Conservation (phyloP, 2,888 invertebrate genomes). For the Rosalia funebris region DNA sequence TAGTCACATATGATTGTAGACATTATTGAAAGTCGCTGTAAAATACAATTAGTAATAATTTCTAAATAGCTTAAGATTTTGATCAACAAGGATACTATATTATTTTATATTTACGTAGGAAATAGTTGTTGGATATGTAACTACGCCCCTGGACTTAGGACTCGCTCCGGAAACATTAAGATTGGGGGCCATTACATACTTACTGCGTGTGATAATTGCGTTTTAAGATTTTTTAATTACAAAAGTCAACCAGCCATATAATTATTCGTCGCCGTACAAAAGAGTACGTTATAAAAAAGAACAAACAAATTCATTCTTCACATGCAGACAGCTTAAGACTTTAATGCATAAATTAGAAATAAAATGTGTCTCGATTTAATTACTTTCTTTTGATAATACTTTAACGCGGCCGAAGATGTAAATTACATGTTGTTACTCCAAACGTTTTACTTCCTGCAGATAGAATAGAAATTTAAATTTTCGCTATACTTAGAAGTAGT, state of each 20-base stretch:
- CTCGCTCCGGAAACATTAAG: slow-evolving; percentile 12
- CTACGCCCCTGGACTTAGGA: slow-evolving; percentile 1
- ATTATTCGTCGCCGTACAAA: slow-evolving; percentile 15
- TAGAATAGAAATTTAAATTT: too few relatives aligned
- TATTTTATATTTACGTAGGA: too few relatives aligned
- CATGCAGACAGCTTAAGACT: slow-evolving; percentile 13
- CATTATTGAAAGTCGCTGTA: too few relatives aligned
- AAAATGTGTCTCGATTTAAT: slow-evolving; percentile 8
- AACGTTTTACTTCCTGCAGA: not conserved
- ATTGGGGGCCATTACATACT: slow-evolving; percentile 16
- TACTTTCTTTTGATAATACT: not conserved
- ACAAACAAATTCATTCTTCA: slow-evolving; percentile 15
- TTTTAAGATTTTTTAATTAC: slow-evolving; percentile 21
- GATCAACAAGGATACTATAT: too few relatives aligned
- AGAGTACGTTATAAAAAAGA: slow-evolving; percentile 4
- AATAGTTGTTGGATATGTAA: too few relatives aligned
- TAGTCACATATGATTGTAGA: too few relatives aligned
- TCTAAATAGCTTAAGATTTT: too few relatives aligned
- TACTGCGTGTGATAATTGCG: slow-evolving; percentile 22
- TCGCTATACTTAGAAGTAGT: too few relatives aligned
- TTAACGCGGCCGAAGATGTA: not conserved
- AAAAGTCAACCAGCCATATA: slow-evolving; percentile 19
- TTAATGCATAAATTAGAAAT: slow-evolving; percentile 22
- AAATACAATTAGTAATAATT: too few relatives aligned
- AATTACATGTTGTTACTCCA: not conserved